Evolutionary conservation across 2,113 vertebrate genomes (phyloP).

Genomic region (Pipra filicauda): DNA sequence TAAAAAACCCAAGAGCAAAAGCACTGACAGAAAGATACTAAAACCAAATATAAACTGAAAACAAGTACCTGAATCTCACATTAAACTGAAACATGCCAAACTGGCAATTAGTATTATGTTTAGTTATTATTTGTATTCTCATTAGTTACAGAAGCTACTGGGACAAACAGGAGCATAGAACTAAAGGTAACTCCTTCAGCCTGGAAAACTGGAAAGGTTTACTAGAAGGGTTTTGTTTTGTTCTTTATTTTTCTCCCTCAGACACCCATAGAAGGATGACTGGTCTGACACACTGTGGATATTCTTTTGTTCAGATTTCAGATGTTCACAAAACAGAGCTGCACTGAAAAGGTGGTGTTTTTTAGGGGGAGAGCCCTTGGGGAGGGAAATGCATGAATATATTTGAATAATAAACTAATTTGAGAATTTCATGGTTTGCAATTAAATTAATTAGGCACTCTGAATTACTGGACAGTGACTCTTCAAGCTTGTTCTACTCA

Average conservation of each 20-base stretch:
- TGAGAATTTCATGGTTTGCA: slow-evolving; percentile 30
- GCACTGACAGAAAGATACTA: neutral
- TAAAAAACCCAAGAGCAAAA: neutral
- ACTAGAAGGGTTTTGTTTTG: neutral
- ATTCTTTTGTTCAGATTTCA: slow-evolving; percentile 3
- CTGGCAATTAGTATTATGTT: neutral
- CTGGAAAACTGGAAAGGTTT: neutral
- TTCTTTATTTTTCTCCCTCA: neutral
- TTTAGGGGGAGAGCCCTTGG: neutral
- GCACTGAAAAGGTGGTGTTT: neutral
- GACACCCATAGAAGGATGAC: neutral
- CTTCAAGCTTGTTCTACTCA: neutral
- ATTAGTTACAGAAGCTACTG: neutral
- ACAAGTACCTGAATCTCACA: neutral
- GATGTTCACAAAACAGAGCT: neutral
- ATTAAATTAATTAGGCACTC: slow-evolving; percentile 45
- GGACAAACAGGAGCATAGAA: neutral
- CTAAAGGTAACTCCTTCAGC: neutral
- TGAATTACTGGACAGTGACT: slow-evolving; percentile 21
- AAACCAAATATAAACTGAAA: neutral
- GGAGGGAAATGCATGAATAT: slow-evolving; percentile 33
- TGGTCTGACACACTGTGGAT: neutral
- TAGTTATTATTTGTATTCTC: neutral
- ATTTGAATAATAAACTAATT: slow-evolving; percentile 61
- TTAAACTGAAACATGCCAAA: neutral